These are phyloP conservation scores for Tribolium castaneum DNA, from an alignment of 1,140 invertebrate genomes.

Conservation along the genomic window DNA sequence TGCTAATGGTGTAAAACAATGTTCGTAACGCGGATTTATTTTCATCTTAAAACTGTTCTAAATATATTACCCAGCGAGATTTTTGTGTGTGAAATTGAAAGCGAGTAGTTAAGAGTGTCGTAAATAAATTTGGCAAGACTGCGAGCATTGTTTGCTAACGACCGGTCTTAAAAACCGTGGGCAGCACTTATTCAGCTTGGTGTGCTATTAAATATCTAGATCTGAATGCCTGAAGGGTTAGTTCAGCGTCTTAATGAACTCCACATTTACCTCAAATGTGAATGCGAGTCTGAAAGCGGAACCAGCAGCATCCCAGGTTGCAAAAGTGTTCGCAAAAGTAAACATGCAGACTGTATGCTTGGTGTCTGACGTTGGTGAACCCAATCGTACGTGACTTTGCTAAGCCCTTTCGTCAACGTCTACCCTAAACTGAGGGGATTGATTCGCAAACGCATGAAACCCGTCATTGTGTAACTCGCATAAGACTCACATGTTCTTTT, in stretches of 20 bases:
- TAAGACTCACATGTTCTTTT: conserved; percentile 20
- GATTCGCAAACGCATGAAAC: conserved; percentile 33
- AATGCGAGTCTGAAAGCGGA: conserved; percentile 27
- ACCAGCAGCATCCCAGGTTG: background rate
- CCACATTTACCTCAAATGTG: conserved; percentile 30
- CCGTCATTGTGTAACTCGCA: conserved; percentile 16
- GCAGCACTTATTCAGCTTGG: conserved; percentile 8
- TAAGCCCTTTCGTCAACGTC: conserved; percentile 31
- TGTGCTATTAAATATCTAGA: conserved; percentile 27
- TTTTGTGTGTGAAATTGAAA: background rate
- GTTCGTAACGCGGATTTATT: too few relatives aligned
- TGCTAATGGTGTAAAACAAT: background rate
- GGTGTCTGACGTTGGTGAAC: conserved; percentile 30
- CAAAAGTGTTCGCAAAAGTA: conserved; percentile 8
- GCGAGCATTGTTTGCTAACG: conserved; percentile 5
- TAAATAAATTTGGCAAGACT: conserved; percentile 12
- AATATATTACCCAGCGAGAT: background rate
- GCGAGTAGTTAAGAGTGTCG: conserved; percentile 1
- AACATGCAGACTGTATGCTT: conserved; percentile 23
- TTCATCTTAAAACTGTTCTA: background rate
- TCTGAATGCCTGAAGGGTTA: conserved; percentile 27
- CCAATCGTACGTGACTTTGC: conserved; percentile 26
- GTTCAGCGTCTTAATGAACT: conserved; percentile 30
- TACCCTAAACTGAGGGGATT: conserved; percentile 30
- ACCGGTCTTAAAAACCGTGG: conserved; percentile 8